A percentile compares a stretch with the other conserved stretches of the same genome.
These are phyloP conservation scores for Orestias chungarensis DNA, from an alignment of 2,797 vertebrate genomes.

Conservation along the genomic window DNA sequence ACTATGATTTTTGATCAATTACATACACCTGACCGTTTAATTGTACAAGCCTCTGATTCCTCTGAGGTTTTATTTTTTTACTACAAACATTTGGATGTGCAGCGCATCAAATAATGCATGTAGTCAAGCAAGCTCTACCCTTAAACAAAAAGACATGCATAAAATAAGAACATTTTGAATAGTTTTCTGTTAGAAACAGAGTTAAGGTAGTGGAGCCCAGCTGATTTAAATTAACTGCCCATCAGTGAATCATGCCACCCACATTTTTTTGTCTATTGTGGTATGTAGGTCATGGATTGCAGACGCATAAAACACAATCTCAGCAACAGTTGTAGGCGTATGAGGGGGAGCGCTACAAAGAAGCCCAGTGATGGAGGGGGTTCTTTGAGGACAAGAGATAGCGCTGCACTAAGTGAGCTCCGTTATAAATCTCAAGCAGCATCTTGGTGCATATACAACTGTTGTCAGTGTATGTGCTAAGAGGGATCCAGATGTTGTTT, in stretches of 20 bases:
- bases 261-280: constrained; percentile 46
- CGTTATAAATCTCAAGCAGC: constrained; percentile 22
- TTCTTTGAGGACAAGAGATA: constrained; percentile 57
- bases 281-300: constrained; percentile 69
- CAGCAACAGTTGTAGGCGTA: constrained; percentile 46
- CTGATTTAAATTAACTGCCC: constrained; percentile 22
- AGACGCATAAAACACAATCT: constrained; percentile 59
- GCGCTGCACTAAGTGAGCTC: constrained; percentile 28
- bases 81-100: neutral
- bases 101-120: neutral
- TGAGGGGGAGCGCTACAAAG: constrained; percentile 57
- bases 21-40: neutral
- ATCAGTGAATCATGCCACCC: constrained; percentile 21
- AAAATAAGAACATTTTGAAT: neutral
- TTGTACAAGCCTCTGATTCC: neutral
- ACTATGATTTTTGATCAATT: neutral
- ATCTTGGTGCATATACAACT: constrained; percentile 16
- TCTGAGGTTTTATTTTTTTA: neutral
- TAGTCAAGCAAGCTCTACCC: neutral
- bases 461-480: constrained; percentile 12
- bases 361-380: constrained; percentile 41
- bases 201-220: neutral
- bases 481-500: constrained; percentile 65
- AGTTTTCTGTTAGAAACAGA: constrained; percentile 3
- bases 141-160: neutral